A percentile compares a stretch with the other conserved stretches of the same genome.
These are phyloP conservation scores for Ictidomys tridecemlineatus DNA, from an alignment of 2,113 vertebrate genomes.

Conservation along the genomic window DNA sequence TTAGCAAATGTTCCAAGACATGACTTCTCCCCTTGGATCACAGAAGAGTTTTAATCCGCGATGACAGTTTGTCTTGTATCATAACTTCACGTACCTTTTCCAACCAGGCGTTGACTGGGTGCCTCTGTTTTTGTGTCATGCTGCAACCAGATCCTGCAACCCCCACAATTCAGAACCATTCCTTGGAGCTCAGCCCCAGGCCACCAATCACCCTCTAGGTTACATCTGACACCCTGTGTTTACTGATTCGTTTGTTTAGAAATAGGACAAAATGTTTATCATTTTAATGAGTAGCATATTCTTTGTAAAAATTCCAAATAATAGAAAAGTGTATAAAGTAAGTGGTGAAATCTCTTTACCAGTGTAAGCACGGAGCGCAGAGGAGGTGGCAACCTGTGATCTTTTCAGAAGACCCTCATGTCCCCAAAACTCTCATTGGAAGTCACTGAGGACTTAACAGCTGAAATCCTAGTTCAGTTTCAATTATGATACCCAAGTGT, in stretches of 20 bases:
- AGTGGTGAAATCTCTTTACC: neutral
- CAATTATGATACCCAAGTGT: neutral
- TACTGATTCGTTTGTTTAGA: neutral
- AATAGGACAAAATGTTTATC: neutral
- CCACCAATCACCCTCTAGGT: neutral
- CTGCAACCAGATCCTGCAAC: neutral
- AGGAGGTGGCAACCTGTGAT: neutral
- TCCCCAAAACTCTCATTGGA: neutral
- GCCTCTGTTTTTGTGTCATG: neutral
- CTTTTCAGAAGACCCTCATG: neutral
- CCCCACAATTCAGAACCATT: neutral
- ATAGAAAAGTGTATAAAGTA: neutral
- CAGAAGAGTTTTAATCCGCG: constrained; percentile 37
- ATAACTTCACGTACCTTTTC: constrained; percentile 12
- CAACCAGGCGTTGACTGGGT: neutral
- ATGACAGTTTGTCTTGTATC: constrained; percentile 56
- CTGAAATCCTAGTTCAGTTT: neutral
- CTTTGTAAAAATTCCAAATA: neutral
- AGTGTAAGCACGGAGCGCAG: accelerated
- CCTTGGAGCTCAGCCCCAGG: neutral
- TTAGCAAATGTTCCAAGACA: constrained; percentile 65
- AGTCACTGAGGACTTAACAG: neutral
- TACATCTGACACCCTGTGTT: neutral
- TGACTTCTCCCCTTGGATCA: neutral
- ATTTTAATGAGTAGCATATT: neutral